These are phyloP conservation scores for Microcebus tavaratra DNA, from an alignment of 2,113 vertebrate species.

Conservation along the genomic window DNA sequence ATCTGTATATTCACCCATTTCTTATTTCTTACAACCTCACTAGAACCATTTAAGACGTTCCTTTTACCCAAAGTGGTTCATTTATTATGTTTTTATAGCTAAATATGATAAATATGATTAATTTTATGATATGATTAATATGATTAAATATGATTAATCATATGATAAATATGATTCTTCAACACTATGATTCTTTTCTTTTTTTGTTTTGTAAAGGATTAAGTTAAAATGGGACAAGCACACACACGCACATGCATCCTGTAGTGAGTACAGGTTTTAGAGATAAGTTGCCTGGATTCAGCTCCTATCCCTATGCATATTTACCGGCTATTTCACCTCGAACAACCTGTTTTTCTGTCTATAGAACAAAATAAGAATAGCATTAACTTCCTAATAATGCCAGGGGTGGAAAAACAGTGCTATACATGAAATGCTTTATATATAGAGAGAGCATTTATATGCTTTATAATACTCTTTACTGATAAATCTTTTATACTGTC, in stretches of 20 bases:
- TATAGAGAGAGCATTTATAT: too few relatives aligned
- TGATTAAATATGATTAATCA: too few relatives aligned
- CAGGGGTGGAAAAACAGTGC: background rate
- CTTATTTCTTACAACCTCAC: background rate
- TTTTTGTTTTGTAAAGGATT: background rate
- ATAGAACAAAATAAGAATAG: background rate
- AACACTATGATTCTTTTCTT: background rate
- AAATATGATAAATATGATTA: background rate
- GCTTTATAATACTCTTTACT: background rate
- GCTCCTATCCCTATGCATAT: background rate
- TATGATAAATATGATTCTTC: background rate
- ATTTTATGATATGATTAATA: too few relatives aligned
- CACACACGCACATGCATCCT: background rate
- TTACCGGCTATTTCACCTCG: background rate
- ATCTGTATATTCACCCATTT: background rate
- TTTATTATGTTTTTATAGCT: background rate
- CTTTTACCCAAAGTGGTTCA: background rate
- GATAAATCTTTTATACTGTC: background rate
- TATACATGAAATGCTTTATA: background rate
- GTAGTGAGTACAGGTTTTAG: background rate
- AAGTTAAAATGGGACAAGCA: background rate
- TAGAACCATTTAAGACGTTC: background rate
- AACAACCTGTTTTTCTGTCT: background rate
- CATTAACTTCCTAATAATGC: background rate
- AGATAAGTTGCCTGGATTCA: background rate